phyloP scores from a whole-genome alignment of 2,888 invertebrate species.

The Leucophora obtusa region DNA sequence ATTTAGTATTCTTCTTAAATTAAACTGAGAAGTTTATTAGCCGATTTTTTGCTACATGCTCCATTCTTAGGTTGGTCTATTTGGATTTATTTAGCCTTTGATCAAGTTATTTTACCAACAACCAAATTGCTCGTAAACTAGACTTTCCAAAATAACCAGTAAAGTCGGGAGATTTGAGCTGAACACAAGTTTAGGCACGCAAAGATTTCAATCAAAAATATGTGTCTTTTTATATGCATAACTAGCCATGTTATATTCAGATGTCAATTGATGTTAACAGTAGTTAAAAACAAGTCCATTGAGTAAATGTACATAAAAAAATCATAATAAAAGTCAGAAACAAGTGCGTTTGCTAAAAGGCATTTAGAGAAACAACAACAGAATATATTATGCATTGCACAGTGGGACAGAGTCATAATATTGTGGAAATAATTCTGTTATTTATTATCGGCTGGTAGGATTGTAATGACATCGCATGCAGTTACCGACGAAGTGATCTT shows the following conservation, averaged over 20 bases:
- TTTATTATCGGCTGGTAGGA: no score
- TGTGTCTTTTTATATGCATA: no score
- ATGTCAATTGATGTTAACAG: conserved; percentile 49
- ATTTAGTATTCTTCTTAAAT: no score
- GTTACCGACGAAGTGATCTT: no score
- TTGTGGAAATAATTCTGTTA: no score
- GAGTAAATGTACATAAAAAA: conserved; percentile 9
- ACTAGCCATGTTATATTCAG: conserved; percentile 9
- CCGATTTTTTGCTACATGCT: no score
- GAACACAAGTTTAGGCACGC: conserved; percentile 27
- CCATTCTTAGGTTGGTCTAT: not conserved
- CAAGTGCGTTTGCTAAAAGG: conserved; percentile 38
- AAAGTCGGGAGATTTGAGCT: not conserved
- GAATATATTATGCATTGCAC: conserved; percentile 13
- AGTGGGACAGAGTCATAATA: not conserved
- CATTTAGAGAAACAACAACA: not conserved
- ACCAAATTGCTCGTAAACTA: not conserved
- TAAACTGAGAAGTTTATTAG: no score
- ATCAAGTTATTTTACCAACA: not conserved
- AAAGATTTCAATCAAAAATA: conserved; percentile 33
- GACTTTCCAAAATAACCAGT: conserved; percentile 1
- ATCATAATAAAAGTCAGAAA: not conserved
- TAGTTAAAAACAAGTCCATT: conserved; percentile 46
- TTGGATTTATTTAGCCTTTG: not conserved
- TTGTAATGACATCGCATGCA: no score